phyloP scores from a whole-genome alignment of 1,140 invertebrate species.

The Schlechtendalia chinensis region DNA sequence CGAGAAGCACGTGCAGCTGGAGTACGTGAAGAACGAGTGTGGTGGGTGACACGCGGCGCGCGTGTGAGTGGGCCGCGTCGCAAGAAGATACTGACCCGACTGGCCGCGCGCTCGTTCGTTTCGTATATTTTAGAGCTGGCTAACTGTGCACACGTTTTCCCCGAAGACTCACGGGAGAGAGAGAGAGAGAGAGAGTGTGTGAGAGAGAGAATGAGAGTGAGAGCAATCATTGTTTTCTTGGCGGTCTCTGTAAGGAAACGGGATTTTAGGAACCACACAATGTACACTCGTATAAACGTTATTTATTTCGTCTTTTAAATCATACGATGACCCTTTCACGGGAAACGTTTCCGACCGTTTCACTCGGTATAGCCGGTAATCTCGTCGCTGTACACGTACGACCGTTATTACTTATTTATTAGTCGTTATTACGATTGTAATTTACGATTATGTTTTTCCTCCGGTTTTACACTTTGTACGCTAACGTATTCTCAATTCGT shows the following conservation, averaged over 20 bases:
- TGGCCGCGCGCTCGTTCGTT: not conserved
- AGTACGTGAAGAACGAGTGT: not conserved
- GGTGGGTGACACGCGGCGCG: conserved; percentile 19
- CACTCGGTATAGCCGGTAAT: not conserved
- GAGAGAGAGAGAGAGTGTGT: no score
- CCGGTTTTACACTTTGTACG: not conserved
- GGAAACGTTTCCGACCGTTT: not conserved
- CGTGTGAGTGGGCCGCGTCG: conserved; percentile 20
- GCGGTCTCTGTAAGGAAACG: not conserved
- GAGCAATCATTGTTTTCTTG: no score
- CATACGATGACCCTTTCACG: conserved; percentile 6
- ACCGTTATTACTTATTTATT: not conserved
- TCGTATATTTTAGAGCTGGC: not conserved
- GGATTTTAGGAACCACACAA: not conserved
- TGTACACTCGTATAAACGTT: not conserved
- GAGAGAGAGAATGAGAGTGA: no score
- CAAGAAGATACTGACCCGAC: conserved; percentile 42
- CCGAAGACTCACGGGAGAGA: not conserved
- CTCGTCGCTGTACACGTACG: not conserved
- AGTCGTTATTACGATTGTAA: no score
- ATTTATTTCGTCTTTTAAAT: conserved; percentile 25
- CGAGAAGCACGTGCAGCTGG: conserved; percentile 35
- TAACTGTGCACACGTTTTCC: not conserved
- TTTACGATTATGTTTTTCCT: not conserved
- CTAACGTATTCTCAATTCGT: not conserved